These are phyloP conservation scores for Ethmia dodecea DNA, from an alignment of 2,888 invertebrate species.

Conservation along the genomic window DNA sequence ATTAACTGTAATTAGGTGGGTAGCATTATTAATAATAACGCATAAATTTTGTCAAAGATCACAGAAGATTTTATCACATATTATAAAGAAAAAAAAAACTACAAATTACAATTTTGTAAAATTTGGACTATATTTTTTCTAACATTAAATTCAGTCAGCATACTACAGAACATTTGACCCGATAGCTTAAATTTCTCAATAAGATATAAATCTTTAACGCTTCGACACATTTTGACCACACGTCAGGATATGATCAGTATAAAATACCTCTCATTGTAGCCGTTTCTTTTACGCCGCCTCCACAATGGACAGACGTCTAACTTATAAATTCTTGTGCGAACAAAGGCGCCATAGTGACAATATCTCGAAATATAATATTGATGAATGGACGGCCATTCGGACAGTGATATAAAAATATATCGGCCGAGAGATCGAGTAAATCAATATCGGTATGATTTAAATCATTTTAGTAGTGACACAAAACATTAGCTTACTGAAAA, in stretches of 20 bases:
- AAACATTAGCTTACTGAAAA: too few species aligned
- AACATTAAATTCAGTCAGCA: too few species aligned
- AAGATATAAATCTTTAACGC: constrained; percentile 60
- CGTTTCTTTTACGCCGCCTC: constrained; percentile 37
- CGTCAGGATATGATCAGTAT: constrained; percentile 68
- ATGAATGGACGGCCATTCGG: constrained; percentile 49
- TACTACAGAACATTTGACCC: too few species aligned
- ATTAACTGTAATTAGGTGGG: too few species aligned
- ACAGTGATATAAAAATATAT: constrained; percentile 67
- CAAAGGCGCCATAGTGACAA: constrained; percentile 74
- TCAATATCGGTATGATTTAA: constrained; percentile 51
- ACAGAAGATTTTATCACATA: too few species aligned
- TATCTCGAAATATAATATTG: constrained; percentile 57
- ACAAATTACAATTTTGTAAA: too few species aligned
- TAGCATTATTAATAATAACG: too few species aligned
- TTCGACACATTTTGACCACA: constrained; percentile 74
- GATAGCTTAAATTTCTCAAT: neutral
- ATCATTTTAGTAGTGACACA: constrained; percentile 8
- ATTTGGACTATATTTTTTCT: too few species aligned
- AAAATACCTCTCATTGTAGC: constrained; percentile 59
- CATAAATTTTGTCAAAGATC: too few species aligned
- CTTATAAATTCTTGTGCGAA: constrained; percentile 72
- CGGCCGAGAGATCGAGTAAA: constrained; percentile 57
- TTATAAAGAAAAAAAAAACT: too few species aligned
- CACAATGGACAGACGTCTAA: constrained; percentile 67